phyloP scores from a whole-genome alignment of 2,113 vertebrate genomes.

The Diphyllodes magnificus region DNA sequence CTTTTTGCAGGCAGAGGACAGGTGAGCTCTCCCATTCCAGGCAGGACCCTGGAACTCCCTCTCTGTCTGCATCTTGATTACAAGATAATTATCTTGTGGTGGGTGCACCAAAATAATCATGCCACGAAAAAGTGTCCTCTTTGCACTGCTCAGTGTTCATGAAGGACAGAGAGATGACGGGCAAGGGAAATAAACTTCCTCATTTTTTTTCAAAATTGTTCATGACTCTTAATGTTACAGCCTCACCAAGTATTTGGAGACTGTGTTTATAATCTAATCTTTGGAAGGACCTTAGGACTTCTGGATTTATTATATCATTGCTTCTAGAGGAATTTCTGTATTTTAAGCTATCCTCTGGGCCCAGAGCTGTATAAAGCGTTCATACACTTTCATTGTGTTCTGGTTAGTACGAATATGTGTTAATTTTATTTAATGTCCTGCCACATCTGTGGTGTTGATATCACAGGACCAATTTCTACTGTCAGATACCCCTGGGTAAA shows the following conservation, averaged over 20 bases:
- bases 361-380: background rate
- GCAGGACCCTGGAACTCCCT: background rate
- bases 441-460: background rate
- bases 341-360: background rate
- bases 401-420: background rate
- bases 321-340: background rate
- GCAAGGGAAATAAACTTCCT: background rate
- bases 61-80: background rate
- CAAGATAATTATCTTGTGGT: background rate
- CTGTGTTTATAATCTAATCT: background rate
- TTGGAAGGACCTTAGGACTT: background rate
- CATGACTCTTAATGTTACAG: background rate
- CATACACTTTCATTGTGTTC: background rate
- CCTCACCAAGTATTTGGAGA: background rate
- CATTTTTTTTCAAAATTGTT: background rate
- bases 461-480: background rate
- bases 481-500: background rate
- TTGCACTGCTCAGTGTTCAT: background rate
- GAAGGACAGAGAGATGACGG: background rate
- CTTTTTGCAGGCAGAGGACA: background rate
- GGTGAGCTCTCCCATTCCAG: background rate
- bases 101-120: background rate
- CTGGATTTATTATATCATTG: background rate
- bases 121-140: fast-evolving
- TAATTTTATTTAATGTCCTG: background rate